Percentiles rank a stretch among this genome's conserved stretches.
phyloP scores from a whole-genome alignment of 2,888 invertebrate species.

The Oligia strigilis region DNA sequence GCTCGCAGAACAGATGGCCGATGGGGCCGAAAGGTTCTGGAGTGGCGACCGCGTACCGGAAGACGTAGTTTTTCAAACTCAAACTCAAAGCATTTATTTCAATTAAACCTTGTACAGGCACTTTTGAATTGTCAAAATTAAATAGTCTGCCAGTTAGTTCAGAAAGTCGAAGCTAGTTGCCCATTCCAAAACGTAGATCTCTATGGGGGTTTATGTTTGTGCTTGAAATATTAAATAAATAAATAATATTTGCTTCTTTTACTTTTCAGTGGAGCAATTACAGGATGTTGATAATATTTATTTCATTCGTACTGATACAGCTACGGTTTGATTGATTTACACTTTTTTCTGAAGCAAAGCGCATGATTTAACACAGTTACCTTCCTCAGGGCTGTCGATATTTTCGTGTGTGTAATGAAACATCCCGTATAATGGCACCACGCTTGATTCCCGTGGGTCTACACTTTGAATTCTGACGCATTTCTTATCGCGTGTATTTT shows the following conservation, averaged over 20 bases:
- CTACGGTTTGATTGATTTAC: background rate
- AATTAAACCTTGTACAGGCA: too few species aligned
- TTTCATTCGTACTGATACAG: background rate
- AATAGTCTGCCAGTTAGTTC: too few species aligned
- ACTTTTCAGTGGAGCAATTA: background rate
- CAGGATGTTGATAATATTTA: too few species aligned
- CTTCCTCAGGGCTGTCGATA: background rate
- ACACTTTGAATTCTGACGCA: slow-evolving; percentile 67
- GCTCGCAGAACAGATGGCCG: too few species aligned
- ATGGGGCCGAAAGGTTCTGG: too few species aligned
- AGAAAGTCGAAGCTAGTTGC: too few species aligned
- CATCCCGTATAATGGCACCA: slow-evolving; percentile 74
- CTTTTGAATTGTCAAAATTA: too few species aligned
- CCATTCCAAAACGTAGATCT: too few species aligned
- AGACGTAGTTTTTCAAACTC: too few species aligned
- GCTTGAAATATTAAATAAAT: background rate
- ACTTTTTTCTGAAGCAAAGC: background rate
- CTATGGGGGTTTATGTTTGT: background rate
- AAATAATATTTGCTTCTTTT: background rate
- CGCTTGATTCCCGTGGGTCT: slow-evolving; percentile 74
- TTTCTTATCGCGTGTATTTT: slow-evolving; percentile 62
- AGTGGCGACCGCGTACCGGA: too few species aligned
- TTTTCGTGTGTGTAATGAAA: background rate
- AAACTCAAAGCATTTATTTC: too few species aligned
- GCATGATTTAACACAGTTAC: background rate